A percentile compares a stretch with the other conserved stretches of the same genome.
phyloP scores from a whole-genome alignment of 2,888 invertebrate genomes.

The Carterocephalus palaemon region DNA sequence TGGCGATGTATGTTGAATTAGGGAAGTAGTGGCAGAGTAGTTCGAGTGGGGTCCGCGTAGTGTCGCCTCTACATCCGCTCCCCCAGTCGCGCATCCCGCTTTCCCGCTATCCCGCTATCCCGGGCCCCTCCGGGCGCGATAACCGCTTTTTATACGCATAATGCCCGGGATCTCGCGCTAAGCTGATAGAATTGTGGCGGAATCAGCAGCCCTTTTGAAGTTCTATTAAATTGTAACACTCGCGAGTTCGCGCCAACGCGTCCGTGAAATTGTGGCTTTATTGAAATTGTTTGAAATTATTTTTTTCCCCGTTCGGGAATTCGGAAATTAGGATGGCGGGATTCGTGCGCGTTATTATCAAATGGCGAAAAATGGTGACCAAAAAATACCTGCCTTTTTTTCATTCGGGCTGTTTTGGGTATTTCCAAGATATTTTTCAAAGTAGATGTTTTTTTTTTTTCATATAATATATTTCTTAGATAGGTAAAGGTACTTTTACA shows the following conservation, averaged over 20 bases:
- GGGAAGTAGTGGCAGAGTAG: conserved; percentile 14
- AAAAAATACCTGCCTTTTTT: no score
- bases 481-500: no score
- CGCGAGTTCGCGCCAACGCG: conserved; percentile 72
- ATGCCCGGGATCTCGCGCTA: conserved; percentile 73
- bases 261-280: conserved; percentile 75
- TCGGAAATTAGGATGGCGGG: conserved; percentile 21
- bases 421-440: no score
- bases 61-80: conserved; percentile 41
- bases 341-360: no score
- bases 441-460: no score
- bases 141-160: conserved; percentile 78
- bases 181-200: conserved; percentile 78
- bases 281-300: conserved; percentile 69
- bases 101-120: no score
- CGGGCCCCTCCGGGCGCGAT: conserved; percentile 50
- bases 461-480: no score
- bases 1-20: conserved; percentile 2
- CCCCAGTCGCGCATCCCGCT: conserved; percentile 33
- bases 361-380: no score
- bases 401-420: no score
- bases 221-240: conserved; percentile 78
- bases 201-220: conserved; percentile 77
- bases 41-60: conserved; percentile 36
- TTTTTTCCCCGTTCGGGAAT: conserved; percentile 41